phyloP scores from a whole-genome alignment of 2,113 vertebrate genomes.

The Engystomops pustulosus region DNA sequence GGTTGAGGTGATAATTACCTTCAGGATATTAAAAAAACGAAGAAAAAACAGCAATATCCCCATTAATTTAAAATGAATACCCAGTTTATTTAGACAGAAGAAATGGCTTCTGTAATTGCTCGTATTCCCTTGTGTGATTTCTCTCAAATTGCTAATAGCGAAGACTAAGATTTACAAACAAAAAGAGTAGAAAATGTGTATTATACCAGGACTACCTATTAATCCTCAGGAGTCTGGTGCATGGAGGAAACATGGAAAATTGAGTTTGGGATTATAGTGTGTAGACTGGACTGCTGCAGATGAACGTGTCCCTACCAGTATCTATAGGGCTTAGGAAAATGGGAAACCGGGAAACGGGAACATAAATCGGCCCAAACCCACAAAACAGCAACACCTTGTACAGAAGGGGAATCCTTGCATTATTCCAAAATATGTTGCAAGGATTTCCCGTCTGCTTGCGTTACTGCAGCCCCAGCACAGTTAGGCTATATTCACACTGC shows the following conservation, averaged over 20 bases:
- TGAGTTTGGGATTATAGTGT: not conserved
- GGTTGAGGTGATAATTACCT: not conserved
- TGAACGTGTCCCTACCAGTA: too few species aligned
- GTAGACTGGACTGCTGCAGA: not conserved
- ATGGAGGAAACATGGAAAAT: not conserved
- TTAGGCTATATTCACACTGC: too few species aligned
- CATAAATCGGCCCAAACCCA: too few species aligned
- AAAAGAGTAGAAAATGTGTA: not conserved
- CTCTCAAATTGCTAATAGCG: not conserved
- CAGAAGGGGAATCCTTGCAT: too few species aligned
- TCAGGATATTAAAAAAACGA: not conserved
- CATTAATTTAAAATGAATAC: slow-evolving; percentile 11
- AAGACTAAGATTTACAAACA: not conserved
- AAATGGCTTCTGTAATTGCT: not conserved
- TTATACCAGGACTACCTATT: not conserved
- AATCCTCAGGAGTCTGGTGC: not conserved
- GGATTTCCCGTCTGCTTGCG: too few species aligned
- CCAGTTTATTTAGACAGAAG: not conserved
- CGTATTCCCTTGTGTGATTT: not conserved
- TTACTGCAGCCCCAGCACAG: too few species aligned
- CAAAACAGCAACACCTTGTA: too few species aligned
- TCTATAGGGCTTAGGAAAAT: too few species aligned
- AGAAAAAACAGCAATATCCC: not conserved
- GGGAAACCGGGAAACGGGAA: too few species aligned
- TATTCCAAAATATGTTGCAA: too few species aligned